A percentile compares a stretch with the other conserved stretches of the same genome.
Evolutionary conservation across 2,888 invertebrate genomes (phyloP).

Genomic region (Noctuana brunneofusca): DNA sequence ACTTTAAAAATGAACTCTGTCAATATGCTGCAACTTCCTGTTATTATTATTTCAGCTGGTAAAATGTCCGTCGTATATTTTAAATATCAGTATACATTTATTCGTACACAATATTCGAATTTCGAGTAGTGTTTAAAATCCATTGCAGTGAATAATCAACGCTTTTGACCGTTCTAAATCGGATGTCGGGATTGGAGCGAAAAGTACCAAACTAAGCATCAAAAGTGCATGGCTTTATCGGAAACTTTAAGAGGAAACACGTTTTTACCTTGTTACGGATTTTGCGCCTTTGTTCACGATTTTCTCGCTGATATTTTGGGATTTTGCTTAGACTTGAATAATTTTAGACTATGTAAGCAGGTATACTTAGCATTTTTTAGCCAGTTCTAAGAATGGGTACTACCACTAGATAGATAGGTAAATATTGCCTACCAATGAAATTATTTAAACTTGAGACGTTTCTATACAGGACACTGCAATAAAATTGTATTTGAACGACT

Average conservation of each 20-base stretch:
- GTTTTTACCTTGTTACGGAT: conserved; percentile 24
- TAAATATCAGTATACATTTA: conserved; percentile 11
- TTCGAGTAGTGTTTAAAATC: conserved; percentile 19
- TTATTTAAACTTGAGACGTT: background rate
- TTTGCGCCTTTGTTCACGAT: conserved; percentile 7
- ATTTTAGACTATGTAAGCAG: background rate
- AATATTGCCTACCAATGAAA: background rate
- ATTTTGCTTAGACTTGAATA: background rate
- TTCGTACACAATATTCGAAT: conserved; percentile 16
- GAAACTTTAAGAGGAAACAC: conserved; percentile 14
- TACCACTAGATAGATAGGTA: no score
- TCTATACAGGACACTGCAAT: background rate
- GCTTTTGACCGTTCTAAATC: conserved; percentile 49
- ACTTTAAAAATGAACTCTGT: background rate
- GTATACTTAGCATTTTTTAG: background rate
- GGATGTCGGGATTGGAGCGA: conserved; percentile 40
- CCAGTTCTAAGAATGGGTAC: no score
- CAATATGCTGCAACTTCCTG: background rate
- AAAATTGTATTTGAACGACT: conserved; percentile 6
- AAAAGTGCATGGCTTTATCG: conserved; percentile 22
- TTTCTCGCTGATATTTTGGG: conserved; percentile 5
- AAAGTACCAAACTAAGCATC: conserved; percentile 44
- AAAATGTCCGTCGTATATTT: conserved; percentile 10
- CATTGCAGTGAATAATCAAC: conserved; percentile 48
- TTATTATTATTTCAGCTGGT: conserved; percentile 8